phyloP scores from a whole-genome alignment of 2,113 vertebrate species.

The Rattus rattus region DNA sequence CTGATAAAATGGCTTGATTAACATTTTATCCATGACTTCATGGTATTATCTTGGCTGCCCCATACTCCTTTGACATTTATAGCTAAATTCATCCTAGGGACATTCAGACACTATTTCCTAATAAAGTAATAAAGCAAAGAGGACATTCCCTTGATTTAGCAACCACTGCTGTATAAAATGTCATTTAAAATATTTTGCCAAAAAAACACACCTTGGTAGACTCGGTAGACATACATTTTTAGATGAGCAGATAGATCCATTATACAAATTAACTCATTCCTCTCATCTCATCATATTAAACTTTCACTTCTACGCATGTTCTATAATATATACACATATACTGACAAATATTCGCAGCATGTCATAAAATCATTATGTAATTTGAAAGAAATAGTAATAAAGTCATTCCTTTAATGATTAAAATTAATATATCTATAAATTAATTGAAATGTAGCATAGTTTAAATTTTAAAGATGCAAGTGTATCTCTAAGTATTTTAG shows the following conservation, averaged over 20 bases:
- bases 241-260: not conserved
- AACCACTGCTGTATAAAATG: conserved; percentile 46
- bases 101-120: conserved; percentile 29
- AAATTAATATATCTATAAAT: conserved; percentile 1
- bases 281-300: not conserved
- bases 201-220: not conserved
- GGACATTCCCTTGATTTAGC: not conserved
- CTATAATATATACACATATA: conserved; percentile 52
- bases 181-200: conserved; percentile 29
- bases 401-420: conserved; percentile 53
- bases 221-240: not conserved
- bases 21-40: conserved; percentile 55
- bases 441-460: not conserved
- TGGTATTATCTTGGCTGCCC: not conserved
- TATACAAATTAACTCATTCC: not conserved
- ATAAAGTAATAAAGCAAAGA: conserved; percentile 27
- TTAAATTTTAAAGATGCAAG: not conserved
- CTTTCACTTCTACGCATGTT: not conserved
- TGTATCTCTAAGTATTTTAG: not conserved
- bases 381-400: conserved; percentile 36
- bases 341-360: conserved; percentile 53
- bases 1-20: not conserved
- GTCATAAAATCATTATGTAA: conserved; percentile 12
- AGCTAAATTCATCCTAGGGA: conserved; percentile 35
- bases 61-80: conserved; percentile 67